phyloP scores from a whole-genome alignment of 1,140 invertebrate species.

The Diprion similis region DNA sequence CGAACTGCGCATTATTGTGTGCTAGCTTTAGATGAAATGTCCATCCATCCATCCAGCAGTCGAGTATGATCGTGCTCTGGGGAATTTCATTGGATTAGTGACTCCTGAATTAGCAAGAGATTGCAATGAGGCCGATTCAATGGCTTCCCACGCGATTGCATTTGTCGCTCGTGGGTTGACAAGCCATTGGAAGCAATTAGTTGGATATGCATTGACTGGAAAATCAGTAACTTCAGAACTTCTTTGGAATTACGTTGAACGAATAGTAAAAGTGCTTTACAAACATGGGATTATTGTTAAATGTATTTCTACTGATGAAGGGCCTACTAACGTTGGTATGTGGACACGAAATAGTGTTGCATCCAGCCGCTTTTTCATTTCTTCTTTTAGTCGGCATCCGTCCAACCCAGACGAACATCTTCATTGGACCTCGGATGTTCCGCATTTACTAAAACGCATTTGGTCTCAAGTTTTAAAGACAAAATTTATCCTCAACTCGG shows the following conservation, averaged over 20 bases:
- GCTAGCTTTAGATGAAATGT: constrained; percentile 17
- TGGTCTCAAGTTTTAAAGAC: constrained; percentile 16
- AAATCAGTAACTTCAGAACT: neutral
- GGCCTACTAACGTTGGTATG: constrained; percentile 8
- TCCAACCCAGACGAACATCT: constrained; percentile 5
- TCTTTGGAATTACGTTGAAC: constrained; percentile 10
- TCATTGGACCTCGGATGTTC: constrained; percentile 13
- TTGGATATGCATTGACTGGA: constrained; percentile 11
- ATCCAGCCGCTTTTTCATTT: neutral
- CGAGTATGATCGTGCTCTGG: constrained; percentile 18
- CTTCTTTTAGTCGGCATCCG: neutral
- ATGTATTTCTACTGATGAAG: constrained; percentile 16
- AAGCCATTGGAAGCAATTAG: constrained; percentile 14
- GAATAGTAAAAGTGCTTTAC: neutral
- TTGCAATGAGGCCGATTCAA: constrained; percentile 1
- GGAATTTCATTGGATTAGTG: constrained; percentile 15
- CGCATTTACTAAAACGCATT: constrained; percentile 16
- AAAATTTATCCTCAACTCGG: neutral
- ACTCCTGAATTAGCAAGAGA: constrained; percentile 8
- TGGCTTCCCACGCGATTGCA: constrained; percentile 14
- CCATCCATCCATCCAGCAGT: constrained; percentile 9
- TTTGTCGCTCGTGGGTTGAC: constrained; percentile 18
- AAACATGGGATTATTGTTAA: neutral
- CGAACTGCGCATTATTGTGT: constrained; percentile 13
- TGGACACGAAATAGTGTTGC: constrained; percentile 3